A percentile compares a stretch with the other conserved stretches of the same genome.
These are phyloP conservation scores for Leptinotarsa undecemlineata DNA, from an alignment of 1,140 invertebrate species.

Conservation along the genomic window DNA sequence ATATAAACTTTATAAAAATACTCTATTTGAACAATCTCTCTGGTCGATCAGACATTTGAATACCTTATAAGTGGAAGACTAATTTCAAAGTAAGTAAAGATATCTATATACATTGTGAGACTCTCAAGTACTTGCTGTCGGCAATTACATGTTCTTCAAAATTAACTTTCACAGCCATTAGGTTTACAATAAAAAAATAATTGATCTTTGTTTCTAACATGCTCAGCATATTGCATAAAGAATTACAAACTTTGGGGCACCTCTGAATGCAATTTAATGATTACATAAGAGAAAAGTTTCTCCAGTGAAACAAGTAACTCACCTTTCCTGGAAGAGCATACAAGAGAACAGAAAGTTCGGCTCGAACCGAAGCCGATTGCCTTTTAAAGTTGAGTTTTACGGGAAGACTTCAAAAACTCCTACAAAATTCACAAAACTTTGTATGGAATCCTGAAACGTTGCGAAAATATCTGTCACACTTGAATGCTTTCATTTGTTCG, in stretches of 20 bases:
- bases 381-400: slow-evolving; percentile 48
- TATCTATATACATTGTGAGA: too few species aligned
- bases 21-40: too few species aligned
- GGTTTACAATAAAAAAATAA: background rate
- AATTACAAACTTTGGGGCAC: background rate
- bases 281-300: slow-evolving; percentile 28
- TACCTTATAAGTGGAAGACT: too few species aligned
- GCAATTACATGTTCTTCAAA: background rate
- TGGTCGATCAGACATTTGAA: too few species aligned
- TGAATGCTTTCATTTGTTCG: too few species aligned
- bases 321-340: slow-evolving; percentile 31
- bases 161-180: background rate
- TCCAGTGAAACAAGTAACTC: slow-evolving; percentile 30
- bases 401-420: slow-evolving; percentile 31
- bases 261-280: slow-evolving; percentile 28
- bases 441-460: slow-evolving; percentile 14
- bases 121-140: background rate
- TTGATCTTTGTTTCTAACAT: background rate
- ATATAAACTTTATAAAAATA: too few species aligned
- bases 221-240: background rate
- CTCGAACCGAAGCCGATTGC: slow-evolving; percentile 37
- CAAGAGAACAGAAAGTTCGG: slow-evolving; percentile 26
- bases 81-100: too few species aligned
- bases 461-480: background rate
- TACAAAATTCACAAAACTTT: slow-evolving; percentile 27